A percentile compares a stretch with the other conserved stretches of the same genome.
phyloP scores from a whole-genome alignment of 2,113 vertebrate species.

The Cynocephalus volans region DNA sequence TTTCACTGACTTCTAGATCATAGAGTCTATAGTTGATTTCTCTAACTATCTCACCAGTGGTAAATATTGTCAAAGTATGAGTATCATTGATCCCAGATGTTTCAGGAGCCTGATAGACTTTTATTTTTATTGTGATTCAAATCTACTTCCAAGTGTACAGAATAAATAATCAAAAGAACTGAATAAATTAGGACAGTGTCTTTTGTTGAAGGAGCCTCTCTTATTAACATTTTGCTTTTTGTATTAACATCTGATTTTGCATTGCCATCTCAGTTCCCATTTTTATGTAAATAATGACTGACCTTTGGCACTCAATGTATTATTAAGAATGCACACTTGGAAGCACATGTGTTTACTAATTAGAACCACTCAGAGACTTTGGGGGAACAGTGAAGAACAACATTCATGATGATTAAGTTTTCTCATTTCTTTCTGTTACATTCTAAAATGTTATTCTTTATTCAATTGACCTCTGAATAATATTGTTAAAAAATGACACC shows the following conservation, averaged over 20 bases:
- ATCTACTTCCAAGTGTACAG: slow-evolving; percentile 19
- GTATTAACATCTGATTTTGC: slow-evolving; percentile 66
- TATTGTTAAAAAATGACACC: background rate
- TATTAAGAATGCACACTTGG: slow-evolving; percentile 80
- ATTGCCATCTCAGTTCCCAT: slow-evolving; percentile 38
- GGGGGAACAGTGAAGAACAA: background rate
- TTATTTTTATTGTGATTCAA: slow-evolving; percentile 53
- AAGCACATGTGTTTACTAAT: slow-evolving; percentile 78
- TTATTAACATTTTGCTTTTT: slow-evolving; percentile 67
- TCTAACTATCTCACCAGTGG: background rate
- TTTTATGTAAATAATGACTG: slow-evolving; percentile 73
- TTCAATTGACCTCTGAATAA: slow-evolving; percentile 18
- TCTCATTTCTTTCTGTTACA: background rate
- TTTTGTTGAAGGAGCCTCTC: slow-evolving; percentile 60
- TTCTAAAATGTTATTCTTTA: slow-evolving; percentile 34
- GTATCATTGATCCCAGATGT: background rate
- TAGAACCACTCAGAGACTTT: slow-evolving; percentile 63
- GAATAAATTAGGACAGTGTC: slow-evolving; percentile 31
- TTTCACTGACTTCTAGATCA: background rate
- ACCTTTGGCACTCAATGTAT: slow-evolving; percentile 63
- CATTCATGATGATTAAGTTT: background rate
- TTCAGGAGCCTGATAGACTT: slow-evolving; percentile 35
- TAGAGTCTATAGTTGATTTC: background rate
- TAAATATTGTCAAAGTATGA: background rate
- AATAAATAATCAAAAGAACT: slow-evolving; percentile 73